These are phyloP conservation scores for Serilophus lunatus DNA, from an alignment of 2,113 vertebrate species.

Conservation along the genomic window DNA sequence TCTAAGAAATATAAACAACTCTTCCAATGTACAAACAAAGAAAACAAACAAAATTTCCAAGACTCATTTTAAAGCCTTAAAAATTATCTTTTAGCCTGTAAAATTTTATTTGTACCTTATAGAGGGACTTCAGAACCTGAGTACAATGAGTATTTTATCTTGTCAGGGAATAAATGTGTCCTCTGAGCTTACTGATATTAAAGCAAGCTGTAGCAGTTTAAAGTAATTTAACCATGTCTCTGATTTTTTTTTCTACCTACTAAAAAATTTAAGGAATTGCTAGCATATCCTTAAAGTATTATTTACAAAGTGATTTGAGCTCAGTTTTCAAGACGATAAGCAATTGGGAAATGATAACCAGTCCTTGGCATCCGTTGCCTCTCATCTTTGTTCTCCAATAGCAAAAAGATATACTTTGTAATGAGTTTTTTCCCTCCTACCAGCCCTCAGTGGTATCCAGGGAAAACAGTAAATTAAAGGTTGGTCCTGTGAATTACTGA, in stretches of 20 bases:
- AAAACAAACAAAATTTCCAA: not conserved
- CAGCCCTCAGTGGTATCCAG: constrained; percentile 6
- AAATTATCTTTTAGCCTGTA: not conserved
- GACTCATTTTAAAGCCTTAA: not conserved
- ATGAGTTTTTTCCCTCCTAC: constrained; percentile 48
- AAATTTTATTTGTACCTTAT: not conserved
- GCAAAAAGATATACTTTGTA: constrained; percentile 8
- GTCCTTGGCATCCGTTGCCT: not conserved
- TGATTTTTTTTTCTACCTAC: not conserved
- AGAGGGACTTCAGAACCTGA: not conserved
- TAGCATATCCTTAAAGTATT: not conserved
- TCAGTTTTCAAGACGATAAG: not conserved
- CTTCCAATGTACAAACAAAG: not conserved
- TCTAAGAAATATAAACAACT: not conserved
- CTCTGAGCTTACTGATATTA: not conserved
- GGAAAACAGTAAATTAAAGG: constrained; percentile 67
- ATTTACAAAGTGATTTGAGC: not conserved
- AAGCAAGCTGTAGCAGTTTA: not conserved
- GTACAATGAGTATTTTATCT: not conserved
- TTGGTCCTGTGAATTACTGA: constrained; percentile 64
- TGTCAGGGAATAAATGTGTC: not conserved
- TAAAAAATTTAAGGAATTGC: not conserved
- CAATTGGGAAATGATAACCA: not conserved
- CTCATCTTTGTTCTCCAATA: not conserved
- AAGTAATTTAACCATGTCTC: not conserved